A percentile compares a stretch with the other conserved stretches of the same genome.
phyloP scores from a whole-genome alignment of 2,797 vertebrate species.

The Liasis olivaceus region DNA sequence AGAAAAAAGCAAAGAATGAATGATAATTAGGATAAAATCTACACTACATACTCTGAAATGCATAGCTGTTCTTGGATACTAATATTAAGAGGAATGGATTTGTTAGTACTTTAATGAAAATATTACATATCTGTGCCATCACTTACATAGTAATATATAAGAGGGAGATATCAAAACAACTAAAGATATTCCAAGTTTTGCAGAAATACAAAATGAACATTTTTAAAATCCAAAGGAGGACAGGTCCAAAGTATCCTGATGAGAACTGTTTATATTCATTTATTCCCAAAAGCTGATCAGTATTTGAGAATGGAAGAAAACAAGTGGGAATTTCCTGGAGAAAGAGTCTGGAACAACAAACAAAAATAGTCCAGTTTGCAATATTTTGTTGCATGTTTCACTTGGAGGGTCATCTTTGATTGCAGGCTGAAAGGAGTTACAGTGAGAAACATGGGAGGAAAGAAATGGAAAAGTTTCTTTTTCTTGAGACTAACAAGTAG shows the following conservation, averaged over 20 bases:
- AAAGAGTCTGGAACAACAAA: background rate
- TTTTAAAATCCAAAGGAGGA: background rate
- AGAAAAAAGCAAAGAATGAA: background rate
- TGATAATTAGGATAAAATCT: background rate
- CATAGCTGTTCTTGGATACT: background rate
- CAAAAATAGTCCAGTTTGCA: background rate
- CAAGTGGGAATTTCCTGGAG: background rate
- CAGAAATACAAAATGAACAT: background rate
- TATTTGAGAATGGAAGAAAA: too few species aligned
- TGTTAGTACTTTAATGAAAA: background rate
- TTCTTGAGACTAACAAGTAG: background rate
- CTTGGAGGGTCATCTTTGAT: background rate
- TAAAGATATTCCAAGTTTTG: background rate
- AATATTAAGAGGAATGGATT: background rate
- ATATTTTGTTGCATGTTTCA: background rate
- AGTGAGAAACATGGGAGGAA: background rate
- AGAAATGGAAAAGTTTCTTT: slow-evolving; percentile 1
- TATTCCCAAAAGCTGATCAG: background rate
- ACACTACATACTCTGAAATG: background rate
- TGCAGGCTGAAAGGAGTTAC: background rate
- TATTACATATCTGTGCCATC: background rate
- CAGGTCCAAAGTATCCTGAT: background rate
- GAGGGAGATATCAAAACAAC: background rate
- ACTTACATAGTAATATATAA: background rate
- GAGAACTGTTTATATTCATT: background rate